A percentile compares a stretch with the other conserved stretches of the same genome.
phyloP scores from a whole-genome alignment of 2,797 vertebrate species.

The Hyperoplus immaculatus region DNA sequence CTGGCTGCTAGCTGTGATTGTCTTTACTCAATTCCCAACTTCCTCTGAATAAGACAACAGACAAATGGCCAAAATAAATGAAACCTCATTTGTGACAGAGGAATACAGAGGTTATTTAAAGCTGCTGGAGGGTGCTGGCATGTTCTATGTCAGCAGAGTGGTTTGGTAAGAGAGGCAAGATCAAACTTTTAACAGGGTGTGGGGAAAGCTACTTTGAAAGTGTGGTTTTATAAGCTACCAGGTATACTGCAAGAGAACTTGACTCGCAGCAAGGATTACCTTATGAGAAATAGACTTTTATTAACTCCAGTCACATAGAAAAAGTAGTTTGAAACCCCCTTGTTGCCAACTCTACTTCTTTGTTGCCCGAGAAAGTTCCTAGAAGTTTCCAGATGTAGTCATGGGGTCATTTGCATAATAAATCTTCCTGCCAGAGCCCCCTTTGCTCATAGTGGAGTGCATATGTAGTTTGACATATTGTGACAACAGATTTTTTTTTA shows the following conservation, averaged over 20 bases:
- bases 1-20: slow-evolving; percentile 40
- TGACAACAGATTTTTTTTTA: slow-evolving; percentile 1
- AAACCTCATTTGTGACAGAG: slow-evolving; percentile 51
- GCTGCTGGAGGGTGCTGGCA: slow-evolving; percentile 10
- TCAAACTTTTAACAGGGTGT: slow-evolving; percentile 14
- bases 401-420: slow-evolving; percentile 34
- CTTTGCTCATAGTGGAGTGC: not conserved
- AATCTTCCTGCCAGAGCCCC: slow-evolving; percentile 1
- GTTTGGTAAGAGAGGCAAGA: slow-evolving; percentile 4
- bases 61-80: slow-evolving; percentile 45
- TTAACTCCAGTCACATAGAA: slow-evolving; percentile 24
- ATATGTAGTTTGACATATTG: not conserved
- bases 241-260: slow-evolving; percentile 16
- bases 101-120: slow-evolving; percentile 23
- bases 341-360: slow-evolving; percentile 21
- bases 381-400: slow-evolving; percentile 56
- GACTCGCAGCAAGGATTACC: slow-evolving; percentile 27
- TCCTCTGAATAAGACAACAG: slow-evolving; percentile 38
- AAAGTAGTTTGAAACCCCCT: slow-evolving; percentile 11
- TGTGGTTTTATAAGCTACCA: slow-evolving; percentile 32
- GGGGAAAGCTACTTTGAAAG: slow-evolving; percentile 29
- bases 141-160: not conserved
- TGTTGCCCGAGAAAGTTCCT: slow-evolving; percentile 29
- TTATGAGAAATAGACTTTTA: slow-evolving; percentile 35
- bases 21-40: slow-evolving; percentile 38